phyloP scores from a whole-genome alignment of 2,797 vertebrate species.

The Girardinus metallicus region DNA sequence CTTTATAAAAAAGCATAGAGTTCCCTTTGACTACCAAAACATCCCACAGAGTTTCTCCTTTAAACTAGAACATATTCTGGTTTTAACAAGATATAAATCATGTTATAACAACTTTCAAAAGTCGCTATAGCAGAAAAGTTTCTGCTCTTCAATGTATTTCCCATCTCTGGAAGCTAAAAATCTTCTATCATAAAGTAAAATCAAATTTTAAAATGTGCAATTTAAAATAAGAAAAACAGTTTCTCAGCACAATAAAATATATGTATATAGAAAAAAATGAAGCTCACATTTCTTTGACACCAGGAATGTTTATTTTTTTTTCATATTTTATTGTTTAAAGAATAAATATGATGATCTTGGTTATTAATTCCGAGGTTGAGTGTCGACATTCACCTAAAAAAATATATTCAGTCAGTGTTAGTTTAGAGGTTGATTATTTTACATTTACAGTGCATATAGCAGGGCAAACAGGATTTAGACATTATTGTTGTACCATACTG shows the following conservation, averaged over 20 bases:
- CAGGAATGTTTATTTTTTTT: constrained; percentile 35
- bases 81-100: too few species aligned
- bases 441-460: neutral
- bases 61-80: too few species aligned
- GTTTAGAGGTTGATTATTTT: neutral
- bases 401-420: neutral
- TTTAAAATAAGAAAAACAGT: neutral
- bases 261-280: neutral
- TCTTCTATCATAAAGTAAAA: neutral
- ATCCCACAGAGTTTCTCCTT: too few species aligned
- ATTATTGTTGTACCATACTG: neutral
- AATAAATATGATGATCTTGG: constrained; percentile 27
- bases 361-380: neutral
- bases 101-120: too few species aligned
- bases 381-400: constrained; percentile 47
- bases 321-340: constrained; percentile 38
- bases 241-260: neutral
- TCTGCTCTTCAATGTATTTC: neutral
- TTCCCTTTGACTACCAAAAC: too few species aligned
- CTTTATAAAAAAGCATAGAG: too few species aligned
- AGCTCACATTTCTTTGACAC: neutral
- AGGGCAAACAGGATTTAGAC: neutral
- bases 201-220: neutral
- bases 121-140: too few species aligned
- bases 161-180: neutral